Percentiles rank a stretch among this genome's conserved stretches.
Conservation (phyloP, 2,888 invertebrate genomes). For the Syrista parreyssii region DNA sequence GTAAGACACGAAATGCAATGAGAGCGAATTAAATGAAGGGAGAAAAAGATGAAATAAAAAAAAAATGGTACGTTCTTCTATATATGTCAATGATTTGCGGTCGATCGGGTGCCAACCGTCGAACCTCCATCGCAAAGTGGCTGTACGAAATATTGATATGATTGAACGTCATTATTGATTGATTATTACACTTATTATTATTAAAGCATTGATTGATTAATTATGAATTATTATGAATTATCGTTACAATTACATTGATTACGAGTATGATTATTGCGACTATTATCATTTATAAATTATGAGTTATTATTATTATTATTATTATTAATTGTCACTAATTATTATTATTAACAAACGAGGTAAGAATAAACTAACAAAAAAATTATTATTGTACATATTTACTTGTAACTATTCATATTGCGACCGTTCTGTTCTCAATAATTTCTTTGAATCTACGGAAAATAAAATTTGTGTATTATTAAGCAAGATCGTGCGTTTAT, state of each 20-base stretch:
- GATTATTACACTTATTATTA: neutral
- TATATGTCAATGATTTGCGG: constrained; percentile 44
- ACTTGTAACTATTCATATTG: constrained; percentile 70
- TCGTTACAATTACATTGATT: neutral
- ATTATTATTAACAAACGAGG: constrained; percentile 52
- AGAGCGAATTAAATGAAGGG: neutral
- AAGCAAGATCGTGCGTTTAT: constrained; percentile 33
- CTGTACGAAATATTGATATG: constrained; percentile 46
- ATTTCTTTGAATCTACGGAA: constrained; percentile 68
- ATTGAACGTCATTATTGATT: neutral
- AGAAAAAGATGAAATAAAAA: constrained; percentile 15
- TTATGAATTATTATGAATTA: constrained; percentile 4
- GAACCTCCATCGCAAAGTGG: constrained; percentile 41
- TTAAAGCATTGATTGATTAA: neutral
- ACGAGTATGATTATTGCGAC: neutral
- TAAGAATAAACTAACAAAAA: constrained; percentile 31
- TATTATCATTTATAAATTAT: constrained; percentile 3
- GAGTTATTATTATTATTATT: constrained; percentile 36
- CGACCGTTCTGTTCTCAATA: constrained; percentile 68
- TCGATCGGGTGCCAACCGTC: constrained; percentile 46
- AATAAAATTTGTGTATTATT: constrained; percentile 71
- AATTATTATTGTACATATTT: constrained; percentile 67
- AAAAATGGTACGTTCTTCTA: constrained; percentile 41
- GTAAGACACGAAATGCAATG: neutral
- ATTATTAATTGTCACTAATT: constrained; percentile 50